Evolutionary conservation across 2,113 vertebrate species (phyloP), one percentile per base, ranked within the genome.

Genomic region (Myxocyprinus asiaticus): DNA sequence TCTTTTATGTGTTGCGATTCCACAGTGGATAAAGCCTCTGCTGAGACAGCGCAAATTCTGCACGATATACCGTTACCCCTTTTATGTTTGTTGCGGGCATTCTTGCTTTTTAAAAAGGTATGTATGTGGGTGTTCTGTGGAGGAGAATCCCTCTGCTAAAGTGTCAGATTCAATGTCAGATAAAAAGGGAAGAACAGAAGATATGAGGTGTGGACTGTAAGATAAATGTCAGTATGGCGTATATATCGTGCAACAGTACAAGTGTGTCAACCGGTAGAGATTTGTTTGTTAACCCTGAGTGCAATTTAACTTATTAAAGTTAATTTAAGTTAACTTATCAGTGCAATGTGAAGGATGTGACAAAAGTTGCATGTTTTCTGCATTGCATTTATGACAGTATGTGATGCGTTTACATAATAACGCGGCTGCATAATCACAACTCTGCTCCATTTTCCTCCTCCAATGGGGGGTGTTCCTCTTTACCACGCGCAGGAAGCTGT

Each of bases 1-100:
- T 91, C 88, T 91, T 91, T 90, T 90, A 89, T 92, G 87, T 90
- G 88, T 87, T 85, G 87, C 76, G 85, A 88, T 89, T 86, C 87
- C 83, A 82, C 86, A 89, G 87, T 89, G 61, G 9, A 65, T 7
- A 5, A 87, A 83, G 85, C 85, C 87, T 33, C 66, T 12, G 10
- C 50, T 53, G 50, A 53, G 22, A 33, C 22, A 33, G 22, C 22
- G 22, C 22, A 53, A 53, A 48, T 56, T 5, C 55, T n/a, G 55
- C 55, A 56, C 5, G 55, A 5, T 56, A 6, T 7, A n/a, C 14
- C 6, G 4, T 56, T 14, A 56, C 55, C 14, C 14, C 55, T 3
- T 11, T 58, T 0, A 6, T n/a, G 14, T 58, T 58, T 58, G 55
- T 58, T 15, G 5, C n/a, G 14, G n/a, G 55, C 5, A 58, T n/a